A percentile compares a stretch with the other conserved stretches of the same genome.
phyloP scores from a whole-genome alignment of 2,113 vertebrate species.

The Barbus barbus region DNA sequence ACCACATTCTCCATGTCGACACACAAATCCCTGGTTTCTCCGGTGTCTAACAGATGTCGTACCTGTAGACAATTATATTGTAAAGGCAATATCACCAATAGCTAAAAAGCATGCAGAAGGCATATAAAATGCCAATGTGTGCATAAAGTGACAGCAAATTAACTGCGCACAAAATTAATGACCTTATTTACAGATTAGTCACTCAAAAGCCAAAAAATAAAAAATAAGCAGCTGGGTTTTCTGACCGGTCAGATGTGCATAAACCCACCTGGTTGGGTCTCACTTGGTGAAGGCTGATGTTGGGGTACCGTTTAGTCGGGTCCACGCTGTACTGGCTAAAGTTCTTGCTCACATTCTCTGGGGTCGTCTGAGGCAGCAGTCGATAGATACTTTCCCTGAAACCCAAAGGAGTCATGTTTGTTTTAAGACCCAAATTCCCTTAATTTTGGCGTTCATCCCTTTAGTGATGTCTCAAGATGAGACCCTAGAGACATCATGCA shows the following conservation, averaged over 20 bases:
- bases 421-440: constrained; percentile 54
- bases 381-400: constrained; percentile 94
- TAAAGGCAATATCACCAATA: background rate
- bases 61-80: constrained; percentile 73
- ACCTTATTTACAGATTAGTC: background rate
- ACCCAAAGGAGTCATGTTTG: background rate
- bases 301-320: constrained; percentile 94
- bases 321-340: constrained; percentile 95
- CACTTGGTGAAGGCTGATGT: constrained; percentile 89
- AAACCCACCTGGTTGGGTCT: constrained; percentile 86
- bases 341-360: constrained; percentile 98
- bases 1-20: constrained; percentile 89
- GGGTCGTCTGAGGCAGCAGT: constrained; percentile 94
- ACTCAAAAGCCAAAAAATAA: background rate
- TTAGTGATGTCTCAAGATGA: constrained; percentile 56
- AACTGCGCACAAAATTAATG: background rate
- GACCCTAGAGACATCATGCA: constrained; percentile 54
- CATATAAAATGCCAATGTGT: background rate
- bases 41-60: constrained; percentile 88
- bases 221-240: background rate
- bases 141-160: background rate
- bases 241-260: background rate
- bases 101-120: background rate
- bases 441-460: constrained; percentile 54
- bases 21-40: constrained; percentile 84